These are phyloP conservation scores for Saccopteryx bilineata DNA, from an alignment of 2,113 vertebrate genomes.

Conservation along the genomic window DNA sequence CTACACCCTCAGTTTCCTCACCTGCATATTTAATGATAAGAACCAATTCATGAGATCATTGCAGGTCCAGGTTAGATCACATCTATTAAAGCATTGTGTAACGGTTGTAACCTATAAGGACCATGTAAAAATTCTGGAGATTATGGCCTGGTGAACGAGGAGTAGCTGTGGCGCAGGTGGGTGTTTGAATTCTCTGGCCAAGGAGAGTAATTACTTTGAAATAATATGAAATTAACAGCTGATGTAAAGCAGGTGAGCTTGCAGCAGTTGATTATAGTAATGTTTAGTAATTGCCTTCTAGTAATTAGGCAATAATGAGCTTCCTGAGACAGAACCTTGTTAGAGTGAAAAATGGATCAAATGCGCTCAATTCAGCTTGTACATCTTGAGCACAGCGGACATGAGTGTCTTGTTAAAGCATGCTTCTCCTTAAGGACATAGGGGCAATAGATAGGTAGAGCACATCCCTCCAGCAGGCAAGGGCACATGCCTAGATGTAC, in stretches of 20 bases:
- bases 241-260: conserved; percentile 74
- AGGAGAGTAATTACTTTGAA: conserved; percentile 74
- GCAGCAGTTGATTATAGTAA: conserved; percentile 68
- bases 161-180: conserved; percentile 35
- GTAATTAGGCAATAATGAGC: conserved; percentile 80
- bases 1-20: background rate
- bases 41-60: background rate
- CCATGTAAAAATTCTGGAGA: background rate
- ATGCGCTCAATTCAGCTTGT: conserved; percentile 2
- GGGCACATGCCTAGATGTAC: background rate
- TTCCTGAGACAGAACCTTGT: conserved; percentile 77
- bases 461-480: background rate
- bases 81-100: background rate
- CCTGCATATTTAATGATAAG: conserved; percentile 11
- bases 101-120: background rate
- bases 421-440: background rate
- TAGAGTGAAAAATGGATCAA: conserved; percentile 67
- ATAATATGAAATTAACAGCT: conserved; percentile 75
- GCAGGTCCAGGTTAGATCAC: background rate
- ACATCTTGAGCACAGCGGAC: background rate
- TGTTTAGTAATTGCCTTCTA: conserved; percentile 74
- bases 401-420: background rate
- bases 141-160: background rate
- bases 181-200: conserved; percentile 36
- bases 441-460: background rate